Base-by-base conservation (phyloP, 2,888 invertebrate species). In the Perdita meconis region DNA sequence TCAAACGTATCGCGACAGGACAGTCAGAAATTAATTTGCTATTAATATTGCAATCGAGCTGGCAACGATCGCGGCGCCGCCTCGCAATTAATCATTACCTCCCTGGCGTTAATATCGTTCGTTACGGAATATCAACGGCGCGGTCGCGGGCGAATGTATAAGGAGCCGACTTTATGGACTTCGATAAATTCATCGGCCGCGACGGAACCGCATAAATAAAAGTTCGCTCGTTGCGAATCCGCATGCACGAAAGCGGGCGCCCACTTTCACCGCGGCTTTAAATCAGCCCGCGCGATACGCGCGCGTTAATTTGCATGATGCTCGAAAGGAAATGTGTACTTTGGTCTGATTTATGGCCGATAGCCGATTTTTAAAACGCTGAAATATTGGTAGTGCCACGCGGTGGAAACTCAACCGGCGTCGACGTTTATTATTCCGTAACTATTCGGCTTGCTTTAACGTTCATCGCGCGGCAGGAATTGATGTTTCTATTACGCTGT, bases 131-230 rank as follows among this genome's bases (percentile, higher is more conserved):
- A 47, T 22, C 1, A 19, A 22, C 19, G 16, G 10, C 47, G 0
- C 30, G 16, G 16, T 30, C 53, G 12, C 10, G 10, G n/a, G 4
- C 13, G n/a, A 60, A 36, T 53, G 42, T 47, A 53, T 38, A 77
- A 57, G 51, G 42, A 55, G 38, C 24, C 61, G 69, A 76, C 69
- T 81, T 82, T 84, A 83, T 80, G 72, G 80, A 55, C 73, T 64
- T 68, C 80, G 81, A 68, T 61, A 64, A 68, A 64, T 64, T 53
- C 57, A 42, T 57, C 47, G 26, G 57, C 53, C 8, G 16, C 66
- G 70, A 78, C 65, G 74, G 59, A 64, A 61, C 67, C 53, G 75
- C 61, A 74, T 50, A 55, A 70, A 68, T 68, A 68, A 60, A 30
- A 30, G 1, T 30, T 47, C 50, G 50, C 50, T 10, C 36, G 36